A percentile compares a stretch with the other conserved stretches of the same genome.
Conservation (phyloP, 92 coral and sea anemone species). For the Siderastrea radians region DNA sequence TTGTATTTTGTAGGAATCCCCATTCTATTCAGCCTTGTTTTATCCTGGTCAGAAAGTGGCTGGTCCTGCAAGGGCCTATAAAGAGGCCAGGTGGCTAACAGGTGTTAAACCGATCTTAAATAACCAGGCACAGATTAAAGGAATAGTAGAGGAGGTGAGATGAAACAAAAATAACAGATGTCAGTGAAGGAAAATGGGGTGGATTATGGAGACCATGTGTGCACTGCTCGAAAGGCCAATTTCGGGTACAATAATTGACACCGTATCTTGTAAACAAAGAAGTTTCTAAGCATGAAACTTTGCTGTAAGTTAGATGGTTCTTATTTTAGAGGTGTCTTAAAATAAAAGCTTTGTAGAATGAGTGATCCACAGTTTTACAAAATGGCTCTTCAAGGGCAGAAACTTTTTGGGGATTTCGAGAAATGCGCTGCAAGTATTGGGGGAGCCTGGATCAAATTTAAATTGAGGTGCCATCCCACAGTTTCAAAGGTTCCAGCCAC, state of each 20-base stretch:
- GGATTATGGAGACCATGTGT: not conserved
- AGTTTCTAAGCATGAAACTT: too few species aligned
- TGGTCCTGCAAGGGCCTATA: constrained; percentile 84
- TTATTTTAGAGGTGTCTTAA: too few species aligned
- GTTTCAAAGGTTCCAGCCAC: too few species aligned
- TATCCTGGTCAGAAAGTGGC: constrained; percentile 89
- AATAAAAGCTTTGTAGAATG: too few species aligned
- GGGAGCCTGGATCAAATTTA: too few species aligned
- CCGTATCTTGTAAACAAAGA: too few species aligned
- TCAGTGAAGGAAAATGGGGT: not conserved
- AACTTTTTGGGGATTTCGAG: too few species aligned
- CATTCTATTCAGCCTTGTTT: constrained; percentile 81
- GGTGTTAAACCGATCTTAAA: constrained; percentile 82
- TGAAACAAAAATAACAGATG: not conserved
- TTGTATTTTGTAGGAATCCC: constrained; percentile 69
- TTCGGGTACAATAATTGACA: not conserved
- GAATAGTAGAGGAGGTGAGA: constrained; percentile 82
- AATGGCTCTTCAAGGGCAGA: too few species aligned
- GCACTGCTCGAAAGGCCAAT: not conserved
- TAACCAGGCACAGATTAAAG: constrained; percentile 80
- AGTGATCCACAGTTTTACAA: too few species aligned
- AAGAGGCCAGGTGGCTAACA: constrained; percentile 88
- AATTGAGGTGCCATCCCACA: too few species aligned
- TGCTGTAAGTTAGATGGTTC: too few species aligned
- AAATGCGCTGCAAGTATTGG: too few species aligned